Conservation (phyloP, 2,797 vertebrate species). For the Crocodylus rhombifer region DNA sequence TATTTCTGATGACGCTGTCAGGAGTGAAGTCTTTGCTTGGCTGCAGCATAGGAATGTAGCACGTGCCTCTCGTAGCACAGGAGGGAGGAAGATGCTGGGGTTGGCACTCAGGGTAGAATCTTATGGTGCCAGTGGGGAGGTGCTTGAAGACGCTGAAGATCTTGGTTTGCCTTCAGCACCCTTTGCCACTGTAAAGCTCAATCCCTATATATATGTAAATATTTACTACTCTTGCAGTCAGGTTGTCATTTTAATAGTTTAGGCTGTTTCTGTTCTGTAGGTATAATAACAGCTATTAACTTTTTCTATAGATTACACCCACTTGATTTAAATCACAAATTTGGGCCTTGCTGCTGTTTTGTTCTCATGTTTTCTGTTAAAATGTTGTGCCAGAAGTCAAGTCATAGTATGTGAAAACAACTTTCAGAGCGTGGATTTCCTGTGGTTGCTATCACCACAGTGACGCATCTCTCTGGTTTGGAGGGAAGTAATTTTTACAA, state of each 20-base stretch:
- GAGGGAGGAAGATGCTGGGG: background rate
- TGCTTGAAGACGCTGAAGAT: background rate
- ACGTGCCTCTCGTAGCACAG: fast-evolving
- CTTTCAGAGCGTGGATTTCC: conserved; percentile 30
- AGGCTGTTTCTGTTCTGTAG: background rate
- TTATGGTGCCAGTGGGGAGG: background rate
- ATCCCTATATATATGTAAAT: background rate
- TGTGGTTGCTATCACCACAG: conserved; percentile 31
- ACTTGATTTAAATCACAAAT: background rate
- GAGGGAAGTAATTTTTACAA: background rate
- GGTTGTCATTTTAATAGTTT: conserved; percentile 10
- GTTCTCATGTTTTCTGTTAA: background rate
- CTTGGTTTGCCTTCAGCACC: background rate
- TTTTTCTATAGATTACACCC: background rate
- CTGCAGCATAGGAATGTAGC: background rate
- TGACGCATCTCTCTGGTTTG: conserved; percentile 44
- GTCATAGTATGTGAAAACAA: background rate
- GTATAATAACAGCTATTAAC: background rate
- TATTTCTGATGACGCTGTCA: background rate
- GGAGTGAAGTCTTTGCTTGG: background rate
- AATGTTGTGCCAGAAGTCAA: background rate
- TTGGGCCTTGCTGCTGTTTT: conserved; percentile 14
- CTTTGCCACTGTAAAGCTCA: background rate
- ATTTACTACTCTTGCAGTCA: background rate
- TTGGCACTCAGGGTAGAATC: too few relatives aligned